A percentile compares a stretch with the other conserved stretches of the same genome.
Conservation (phyloP, 2,888 invertebrate species). For the Perizoma affinitatum region DNA sequence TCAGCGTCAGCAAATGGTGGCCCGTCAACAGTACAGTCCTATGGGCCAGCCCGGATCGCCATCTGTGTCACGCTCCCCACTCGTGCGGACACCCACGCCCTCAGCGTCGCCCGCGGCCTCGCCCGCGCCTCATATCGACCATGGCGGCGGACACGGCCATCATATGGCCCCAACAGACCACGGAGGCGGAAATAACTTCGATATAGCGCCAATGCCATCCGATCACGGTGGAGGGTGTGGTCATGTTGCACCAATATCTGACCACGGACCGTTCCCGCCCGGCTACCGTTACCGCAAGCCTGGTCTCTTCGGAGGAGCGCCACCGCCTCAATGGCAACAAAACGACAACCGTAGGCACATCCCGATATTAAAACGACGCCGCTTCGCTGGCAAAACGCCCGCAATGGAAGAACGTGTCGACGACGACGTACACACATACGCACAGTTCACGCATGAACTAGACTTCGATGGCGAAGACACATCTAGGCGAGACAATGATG, state of each 20-base stretch:
- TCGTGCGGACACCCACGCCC: slow-evolving; percentile 72
- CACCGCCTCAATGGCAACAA: slow-evolving; percentile 83
- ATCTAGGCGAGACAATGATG: slow-evolving; percentile 69
- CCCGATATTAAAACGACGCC: slow-evolving; percentile 84
- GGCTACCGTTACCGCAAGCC: slow-evolving; percentile 85
- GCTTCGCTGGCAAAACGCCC: slow-evolving; percentile 63
- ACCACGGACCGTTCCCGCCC: slow-evolving; percentile 78
- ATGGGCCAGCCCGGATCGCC: slow-evolving; percentile 85
- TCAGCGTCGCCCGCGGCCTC: slow-evolving; percentile 73
- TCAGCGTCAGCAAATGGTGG: slow-evolving; percentile 77
- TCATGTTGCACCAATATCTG: slow-evolving; percentile 70
- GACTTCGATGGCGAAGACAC: slow-evolving; percentile 17
- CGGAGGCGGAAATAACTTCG: slow-evolving; percentile 41
- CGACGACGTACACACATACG: slow-evolving; percentile 31
- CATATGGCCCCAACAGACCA: slow-evolving; percentile 30
- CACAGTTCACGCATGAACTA: slow-evolving; percentile 22
- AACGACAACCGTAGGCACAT: slow-evolving; percentile 62
- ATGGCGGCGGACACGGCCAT: slow-evolving; percentile 67
- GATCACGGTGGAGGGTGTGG: slow-evolving; percentile 61
- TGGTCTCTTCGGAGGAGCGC: slow-evolving; percentile 86
- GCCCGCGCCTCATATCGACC: slow-evolving; percentile 62
- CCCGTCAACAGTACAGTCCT: slow-evolving; percentile 79
- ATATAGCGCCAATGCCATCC: slow-evolving; percentile 69
- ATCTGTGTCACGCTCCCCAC: slow-evolving; percentile 82
- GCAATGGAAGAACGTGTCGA: slow-evolving; percentile 51